phyloP scores from a whole-genome alignment of 2,888 invertebrate species.

The Scaptomyza flava region DNA sequence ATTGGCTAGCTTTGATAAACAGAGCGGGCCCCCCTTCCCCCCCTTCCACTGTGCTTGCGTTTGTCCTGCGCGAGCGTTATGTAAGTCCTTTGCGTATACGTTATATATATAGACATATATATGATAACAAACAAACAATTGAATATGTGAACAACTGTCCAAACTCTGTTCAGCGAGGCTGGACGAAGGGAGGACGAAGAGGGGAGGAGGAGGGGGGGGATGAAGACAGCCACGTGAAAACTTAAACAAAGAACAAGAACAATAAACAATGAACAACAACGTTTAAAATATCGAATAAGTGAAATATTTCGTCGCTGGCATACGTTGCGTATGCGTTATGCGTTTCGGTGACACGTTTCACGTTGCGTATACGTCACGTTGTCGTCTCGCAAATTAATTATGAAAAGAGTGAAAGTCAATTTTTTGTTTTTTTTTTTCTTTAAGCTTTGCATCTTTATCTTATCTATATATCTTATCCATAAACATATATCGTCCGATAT shows the following conservation, averaged over 20 bases:
- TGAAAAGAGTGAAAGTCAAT: too few species aligned
- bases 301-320: neutral
- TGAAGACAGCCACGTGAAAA: constrained; percentile 52
- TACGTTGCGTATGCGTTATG: constrained; percentile 62
- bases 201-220: too few species aligned
- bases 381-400: neutral
- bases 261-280: too few species aligned
- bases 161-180: constrained; percentile 5
- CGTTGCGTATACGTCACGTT: constrained; percentile 11
- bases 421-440: too few species aligned
- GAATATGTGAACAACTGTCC: constrained; percentile 6
- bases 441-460: too few species aligned
- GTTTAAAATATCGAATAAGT: neutral
- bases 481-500: too few species aligned
- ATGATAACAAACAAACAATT: constrained; percentile 24
- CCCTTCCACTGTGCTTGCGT: neutral
- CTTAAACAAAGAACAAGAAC: constrained; percentile 27
- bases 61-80: constrained; percentile 29
- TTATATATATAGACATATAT: neutral
- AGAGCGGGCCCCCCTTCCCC: constrained; percentile 16
- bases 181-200: too few species aligned
- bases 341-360: constrained; percentile 4
- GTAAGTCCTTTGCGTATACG: constrained; percentile 31
- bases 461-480: too few species aligned
- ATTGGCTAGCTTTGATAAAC: constrained; percentile 60